phyloP scores from a whole-genome alignment of 2,888 invertebrate genomes.

The Rapana venosa region DNA sequence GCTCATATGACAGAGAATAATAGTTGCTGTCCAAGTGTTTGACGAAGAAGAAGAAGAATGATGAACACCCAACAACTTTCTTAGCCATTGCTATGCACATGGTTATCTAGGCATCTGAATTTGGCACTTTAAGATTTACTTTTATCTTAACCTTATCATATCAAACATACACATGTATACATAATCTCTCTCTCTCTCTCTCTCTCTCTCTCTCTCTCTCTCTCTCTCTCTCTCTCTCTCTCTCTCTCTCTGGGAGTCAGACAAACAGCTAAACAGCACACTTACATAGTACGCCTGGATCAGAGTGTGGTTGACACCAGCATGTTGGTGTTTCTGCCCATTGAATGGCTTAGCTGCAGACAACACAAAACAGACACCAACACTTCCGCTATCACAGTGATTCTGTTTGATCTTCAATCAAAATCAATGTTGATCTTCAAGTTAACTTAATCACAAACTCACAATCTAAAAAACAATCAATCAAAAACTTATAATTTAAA shows the following conservation, averaged over 20 bases:
- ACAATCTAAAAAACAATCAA: no score
- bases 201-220: background rate
- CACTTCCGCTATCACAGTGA: background rate
- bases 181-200: background rate
- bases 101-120: no score
- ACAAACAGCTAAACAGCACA: background rate
- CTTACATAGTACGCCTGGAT: conserved; percentile 68
- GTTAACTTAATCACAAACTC: no score
- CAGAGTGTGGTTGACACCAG: conserved; percentile 61
- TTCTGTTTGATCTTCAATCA: background rate
- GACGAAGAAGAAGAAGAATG: no score
- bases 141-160: no score
- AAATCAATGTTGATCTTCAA: background rate
- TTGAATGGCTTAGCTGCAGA: conserved; percentile 57
- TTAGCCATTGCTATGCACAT: no score
- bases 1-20: no score
- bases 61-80: no score
- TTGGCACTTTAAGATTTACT: no score
- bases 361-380: conserved; percentile 17
- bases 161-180: background rate
- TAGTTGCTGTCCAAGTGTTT: no score
- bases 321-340: background rate
- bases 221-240: background rate
- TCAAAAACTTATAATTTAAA: no score
- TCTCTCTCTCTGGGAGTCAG: background rate